Base-by-base conservation (phyloP, 2,797 vertebrate genomes). In the Coregonus suidteri region DNA sequence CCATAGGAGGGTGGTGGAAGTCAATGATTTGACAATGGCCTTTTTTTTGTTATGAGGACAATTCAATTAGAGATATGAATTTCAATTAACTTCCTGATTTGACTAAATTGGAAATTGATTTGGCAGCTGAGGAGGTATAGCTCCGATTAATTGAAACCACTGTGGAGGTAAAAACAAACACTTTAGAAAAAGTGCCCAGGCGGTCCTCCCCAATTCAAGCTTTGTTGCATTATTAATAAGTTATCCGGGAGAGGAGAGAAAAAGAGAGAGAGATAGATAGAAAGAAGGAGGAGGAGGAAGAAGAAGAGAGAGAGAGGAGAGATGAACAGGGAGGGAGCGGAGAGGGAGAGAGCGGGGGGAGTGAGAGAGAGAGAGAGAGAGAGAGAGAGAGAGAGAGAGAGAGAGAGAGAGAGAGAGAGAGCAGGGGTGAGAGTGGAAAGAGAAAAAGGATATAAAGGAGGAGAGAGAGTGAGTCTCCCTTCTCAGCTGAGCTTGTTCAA, bases 201-300 rank as follows among this genome's bases (percentile, higher is more conserved):
- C 79, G 81, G 78, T 54, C 72, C 41, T 79, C 73, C 65, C 70
- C 66, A 68, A 83, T 62, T 62, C 1, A 3, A 47, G 87, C 89
- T 89, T 86, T 90, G 89, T 88, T 94, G 91, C 86, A 93, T 91
- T 91, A 92, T 93, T 93, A 89, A 93, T 93, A 78, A 1, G 6
- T 81, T 76, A 73, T 53, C 75, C 20, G 81, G 82, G 82, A 81
- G 77, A 56, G 82, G 77, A 82, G 87, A 90, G 83, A 85, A 80
- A 75, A 78, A 20, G 88, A 79, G 75, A 71, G 68, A 66, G 6
- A 79, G 77, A 80, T 86, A 90, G 83, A 84, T 78, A 75, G 85
- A 79, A 89, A 25, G 25, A 1, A 25, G 25, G 79, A 74, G 73
- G 70, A 65, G 6, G 77, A 53, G 14, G 52, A 53, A 13, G 52